Base-by-base conservation (phyloP, 2,113 vertebrate species). In the Thermophis baileyi region DNA sequence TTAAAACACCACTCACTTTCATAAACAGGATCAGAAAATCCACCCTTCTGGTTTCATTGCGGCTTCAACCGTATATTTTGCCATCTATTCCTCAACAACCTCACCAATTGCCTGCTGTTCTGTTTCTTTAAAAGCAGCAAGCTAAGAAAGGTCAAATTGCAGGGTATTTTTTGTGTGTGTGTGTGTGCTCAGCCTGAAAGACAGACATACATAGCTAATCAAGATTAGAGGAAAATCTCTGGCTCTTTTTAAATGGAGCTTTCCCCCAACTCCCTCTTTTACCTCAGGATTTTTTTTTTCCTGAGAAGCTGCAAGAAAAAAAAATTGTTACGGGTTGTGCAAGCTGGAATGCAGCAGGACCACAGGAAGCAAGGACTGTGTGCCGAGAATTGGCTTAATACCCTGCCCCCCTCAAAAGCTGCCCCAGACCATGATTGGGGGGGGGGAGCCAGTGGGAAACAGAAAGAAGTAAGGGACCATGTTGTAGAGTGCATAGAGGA, bases 311-410 rank as follows among this genome's bases (percentile, higher is more conserved):
- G 93, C 5, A 1, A 55, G 85, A 8, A 30, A 69, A 94, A 93
- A 93, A 1, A 94, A 96, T 94, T 93, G 94, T 2, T n/a, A 27
- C 55, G 53, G 95, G 35, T 0, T 0, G 89, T 8, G 25, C 2
- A 86, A 88, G 87, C 85, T 81, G 95, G 94, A 94, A 96, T 94
- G 98, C 96, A 96, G 97, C 69, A 97, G 97, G 97, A 98, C 97
- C 97, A 97, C 94, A 89, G 91, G 87, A 92, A 96, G 96, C 94
- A 89, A 96, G 96, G 93, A 89, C 14, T 60, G 93, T 96, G 94
- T 96, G 94, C 93, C 81, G 16, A 63, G 85, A 27, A 74, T 40
- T 46, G 50, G 88, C 95, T 93, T 92, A 18, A 93, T 90, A 53
- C n/a, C 24, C 14, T 44, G 46, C 30, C 27, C 35, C 89, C 93